Evolutionary conservation across 2,113 vertebrate species (phyloP).

Genomic region (Amblyopsis rosae): DNA sequence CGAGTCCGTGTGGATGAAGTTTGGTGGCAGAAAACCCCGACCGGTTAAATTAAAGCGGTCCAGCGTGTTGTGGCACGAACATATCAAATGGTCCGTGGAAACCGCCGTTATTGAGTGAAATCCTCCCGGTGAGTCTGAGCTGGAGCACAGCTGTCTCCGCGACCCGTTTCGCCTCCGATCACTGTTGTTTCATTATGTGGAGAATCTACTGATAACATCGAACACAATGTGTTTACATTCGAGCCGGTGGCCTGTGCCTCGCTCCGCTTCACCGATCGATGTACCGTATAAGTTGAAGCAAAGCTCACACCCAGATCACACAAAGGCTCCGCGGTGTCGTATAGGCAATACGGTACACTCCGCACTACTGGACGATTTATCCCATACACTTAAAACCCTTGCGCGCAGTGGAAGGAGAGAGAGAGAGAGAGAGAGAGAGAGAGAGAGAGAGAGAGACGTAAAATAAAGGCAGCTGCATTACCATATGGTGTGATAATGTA

Average conservation of each 20-base stretch:
- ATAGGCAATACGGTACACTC: too few relatives aligned
- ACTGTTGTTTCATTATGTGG: too few relatives aligned
- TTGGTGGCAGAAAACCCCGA: not conserved
- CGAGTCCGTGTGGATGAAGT: constrained; percentile 52
- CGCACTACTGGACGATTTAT: too few relatives aligned
- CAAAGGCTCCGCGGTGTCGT: constrained; percentile 15
- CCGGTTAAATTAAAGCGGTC: too few relatives aligned
- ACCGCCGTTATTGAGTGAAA: too few relatives aligned
- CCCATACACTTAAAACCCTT: not conserved
- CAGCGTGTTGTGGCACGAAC: too few relatives aligned
- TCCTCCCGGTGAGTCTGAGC: too few relatives aligned
- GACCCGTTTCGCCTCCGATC: too few relatives aligned
- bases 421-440: constrained; percentile 29
- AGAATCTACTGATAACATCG: constrained; percentile 5
- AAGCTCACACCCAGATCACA: constrained; percentile 38
- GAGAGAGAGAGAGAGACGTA: constrained; percentile 13
- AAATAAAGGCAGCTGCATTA: constrained; percentile 72
- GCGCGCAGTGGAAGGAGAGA: constrained; percentile 19
- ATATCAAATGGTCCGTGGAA: too few relatives aligned
- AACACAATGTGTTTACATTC: constrained; percentile 47
- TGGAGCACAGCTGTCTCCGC: too few relatives aligned
- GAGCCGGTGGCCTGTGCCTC: too few relatives aligned
- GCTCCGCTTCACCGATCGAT: not conserved
- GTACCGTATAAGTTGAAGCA: constrained; percentile 46
- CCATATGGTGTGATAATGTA: constrained; percentile 79